These are phyloP conservation scores for Hipposideros larvatus DNA, from an alignment of 2,797 vertebrate species.

Conservation along the genomic window DNA sequence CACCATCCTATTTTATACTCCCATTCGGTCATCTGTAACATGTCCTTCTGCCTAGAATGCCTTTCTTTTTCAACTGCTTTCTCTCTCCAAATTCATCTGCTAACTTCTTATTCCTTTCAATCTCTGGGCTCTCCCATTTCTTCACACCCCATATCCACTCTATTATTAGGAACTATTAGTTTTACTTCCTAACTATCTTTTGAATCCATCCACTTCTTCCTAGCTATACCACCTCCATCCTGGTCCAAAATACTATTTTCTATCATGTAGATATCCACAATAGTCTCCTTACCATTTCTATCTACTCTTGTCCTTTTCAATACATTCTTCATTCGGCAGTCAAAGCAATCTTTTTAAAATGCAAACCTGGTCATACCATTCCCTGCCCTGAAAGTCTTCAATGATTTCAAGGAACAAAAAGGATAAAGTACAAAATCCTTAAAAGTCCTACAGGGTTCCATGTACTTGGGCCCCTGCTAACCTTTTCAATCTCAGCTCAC, in stretches of 20 bases:
- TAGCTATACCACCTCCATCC: not conserved
- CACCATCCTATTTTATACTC: not conserved
- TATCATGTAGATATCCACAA: not conserved
- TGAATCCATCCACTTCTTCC: not conserved
- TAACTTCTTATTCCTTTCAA: not conserved
- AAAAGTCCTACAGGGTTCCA: not conserved
- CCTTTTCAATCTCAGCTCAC: not conserved
- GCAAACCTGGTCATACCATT: not conserved
- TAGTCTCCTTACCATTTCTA: not conserved
- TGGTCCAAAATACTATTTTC: not conserved
- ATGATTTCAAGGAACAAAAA: not conserved
- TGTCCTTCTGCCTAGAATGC: not conserved
- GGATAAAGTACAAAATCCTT: not conserved
- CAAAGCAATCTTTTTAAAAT: conserved; percentile 30
- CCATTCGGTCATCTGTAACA: not conserved
- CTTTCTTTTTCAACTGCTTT: not conserved
- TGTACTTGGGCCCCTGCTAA: not conserved
- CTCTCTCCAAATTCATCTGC: not conserved
- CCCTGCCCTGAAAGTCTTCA: not conserved
- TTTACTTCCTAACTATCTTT: conserved; percentile 16
- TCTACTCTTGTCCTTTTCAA: not conserved
- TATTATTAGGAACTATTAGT: not conserved
- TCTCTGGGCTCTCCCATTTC: not conserved
- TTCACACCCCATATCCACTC: not conserved
- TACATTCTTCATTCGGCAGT: conserved; percentile 6